phyloP scores from a whole-genome alignment of 2,113 vertebrate genomes.

The Grallaria varia region DNA sequence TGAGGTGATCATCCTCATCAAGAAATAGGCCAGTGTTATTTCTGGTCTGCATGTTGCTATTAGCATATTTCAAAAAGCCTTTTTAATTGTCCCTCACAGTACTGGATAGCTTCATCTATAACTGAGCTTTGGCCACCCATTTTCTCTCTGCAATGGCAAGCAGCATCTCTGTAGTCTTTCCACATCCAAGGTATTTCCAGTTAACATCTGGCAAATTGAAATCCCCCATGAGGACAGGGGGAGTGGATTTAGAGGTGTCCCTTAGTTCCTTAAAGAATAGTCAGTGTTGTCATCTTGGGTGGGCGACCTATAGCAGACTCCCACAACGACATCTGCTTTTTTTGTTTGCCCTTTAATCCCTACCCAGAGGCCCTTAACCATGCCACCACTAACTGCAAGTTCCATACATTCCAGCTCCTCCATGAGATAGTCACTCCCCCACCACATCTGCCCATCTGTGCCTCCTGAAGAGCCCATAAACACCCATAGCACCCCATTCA shows the following conservation, averaged over 20 bases:
- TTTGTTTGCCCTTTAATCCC: background rate
- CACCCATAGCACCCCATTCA: background rate
- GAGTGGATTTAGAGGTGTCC: background rate
- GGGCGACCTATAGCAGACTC: background rate
- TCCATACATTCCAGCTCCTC: background rate
- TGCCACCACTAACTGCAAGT: background rate
- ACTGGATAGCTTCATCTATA: background rate
- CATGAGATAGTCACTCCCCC: background rate
- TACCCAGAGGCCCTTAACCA: background rate
- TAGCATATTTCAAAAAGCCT: background rate
- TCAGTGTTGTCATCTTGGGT: background rate
- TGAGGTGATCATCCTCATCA: background rate
- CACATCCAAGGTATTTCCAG: background rate
- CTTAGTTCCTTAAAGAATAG: background rate
- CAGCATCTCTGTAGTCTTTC: background rate
- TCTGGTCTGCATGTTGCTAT: background rate
- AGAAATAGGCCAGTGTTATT: background rate
- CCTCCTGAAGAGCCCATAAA: background rate
- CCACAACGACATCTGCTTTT: background rate
- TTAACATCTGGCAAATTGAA: background rate
- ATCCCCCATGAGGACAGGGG: background rate
- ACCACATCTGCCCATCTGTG: background rate
- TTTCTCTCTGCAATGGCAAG: background rate
- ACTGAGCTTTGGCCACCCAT: background rate
- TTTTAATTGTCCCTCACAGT: background rate